These are phyloP conservation scores for Cygnus olor DNA, from an alignment of 2,797 vertebrate species.

Conservation along the genomic window DNA sequence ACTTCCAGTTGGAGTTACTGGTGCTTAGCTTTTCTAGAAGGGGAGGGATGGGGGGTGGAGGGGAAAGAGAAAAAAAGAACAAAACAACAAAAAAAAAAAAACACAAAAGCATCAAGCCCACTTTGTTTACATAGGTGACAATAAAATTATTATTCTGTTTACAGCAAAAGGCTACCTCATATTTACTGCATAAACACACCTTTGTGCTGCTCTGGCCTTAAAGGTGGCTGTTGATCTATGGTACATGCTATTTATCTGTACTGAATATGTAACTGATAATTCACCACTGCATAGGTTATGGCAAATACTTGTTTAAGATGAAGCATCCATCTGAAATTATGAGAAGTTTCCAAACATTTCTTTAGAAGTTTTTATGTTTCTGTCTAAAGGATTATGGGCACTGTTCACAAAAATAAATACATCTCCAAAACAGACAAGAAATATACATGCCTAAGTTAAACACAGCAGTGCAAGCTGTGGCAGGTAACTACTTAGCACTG, in stretches of 20 bases:
- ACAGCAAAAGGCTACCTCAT: constrained; percentile 99
- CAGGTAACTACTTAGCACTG: constrained; percentile 50
- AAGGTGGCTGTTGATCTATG: constrained; percentile 78
- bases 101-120: constrained; percentile 63
- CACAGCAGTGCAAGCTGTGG: not conserved
- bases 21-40: constrained; percentile 50
- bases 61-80: not conserved
- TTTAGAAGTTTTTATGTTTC: constrained; percentile 57
- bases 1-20: not conserved
- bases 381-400: constrained; percentile 59
- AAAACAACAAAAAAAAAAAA: not conserved
- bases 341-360: constrained; percentile 62
- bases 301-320: constrained; percentile 62
- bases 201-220: constrained; percentile 80
- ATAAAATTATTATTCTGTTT: constrained; percentile 86
- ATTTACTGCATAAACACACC: constrained; percentile 79
- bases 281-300: constrained; percentile 56
- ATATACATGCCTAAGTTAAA: constrained; percentile 9
- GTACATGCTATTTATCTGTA: constrained; percentile 78
- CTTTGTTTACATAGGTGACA: constrained; percentile 78
- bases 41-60: not conserved
- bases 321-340: constrained; percentile 65
- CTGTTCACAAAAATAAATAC: constrained; percentile 44
- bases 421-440: constrained; percentile 31
- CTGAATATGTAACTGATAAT: constrained; percentile 45